A percentile compares a stretch with the other conserved stretches of the same genome.
Conservation (phyloP, 2,113 vertebrate genomes). For the Hymenochirus boettgeri region DNA sequence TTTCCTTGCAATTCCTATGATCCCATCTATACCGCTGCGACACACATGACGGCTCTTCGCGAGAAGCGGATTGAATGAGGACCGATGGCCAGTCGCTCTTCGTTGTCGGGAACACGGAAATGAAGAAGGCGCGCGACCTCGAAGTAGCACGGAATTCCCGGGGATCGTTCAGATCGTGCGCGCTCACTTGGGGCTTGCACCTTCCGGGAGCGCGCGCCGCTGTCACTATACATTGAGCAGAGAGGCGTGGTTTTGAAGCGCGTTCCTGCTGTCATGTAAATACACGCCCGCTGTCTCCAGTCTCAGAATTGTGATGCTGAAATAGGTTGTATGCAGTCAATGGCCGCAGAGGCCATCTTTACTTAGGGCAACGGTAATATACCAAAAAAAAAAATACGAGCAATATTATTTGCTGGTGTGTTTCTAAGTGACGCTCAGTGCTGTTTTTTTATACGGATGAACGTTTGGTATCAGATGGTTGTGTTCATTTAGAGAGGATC, state of each 20-base stretch:
- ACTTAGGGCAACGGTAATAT: not conserved
- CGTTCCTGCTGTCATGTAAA: constrained; percentile 18
- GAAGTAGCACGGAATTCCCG: constrained; percentile 33
- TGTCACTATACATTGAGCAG: constrained; percentile 13
- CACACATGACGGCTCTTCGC: constrained; percentile 1
- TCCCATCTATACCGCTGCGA: not conserved
- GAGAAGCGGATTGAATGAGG: not conserved
- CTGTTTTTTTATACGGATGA: too few species aligned
- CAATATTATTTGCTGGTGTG: too few species aligned
- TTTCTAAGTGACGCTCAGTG: too few species aligned
- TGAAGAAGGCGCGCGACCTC: constrained; percentile 16
- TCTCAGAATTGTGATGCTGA: constrained; percentile 16
- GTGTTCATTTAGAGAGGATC: too few species aligned
- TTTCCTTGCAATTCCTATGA: not conserved
- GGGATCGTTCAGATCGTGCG: constrained; percentile 29
- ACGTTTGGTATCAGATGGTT: too few species aligned
- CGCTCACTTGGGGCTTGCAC: constrained; percentile 26
- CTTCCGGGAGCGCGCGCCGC: constrained; percentile 14
- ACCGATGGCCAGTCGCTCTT: constrained; percentile 7
- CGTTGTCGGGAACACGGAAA: not conserved
- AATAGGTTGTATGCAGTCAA: not conserved
- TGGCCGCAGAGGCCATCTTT: not conserved
- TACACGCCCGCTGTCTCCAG: not conserved
- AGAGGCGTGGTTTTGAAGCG: constrained; percentile 22
- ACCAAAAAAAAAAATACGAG: too few species aligned